Percentiles rank a stretch among this genome's conserved stretches.
These are phyloP conservation scores for Leptosomus discolor DNA, from an alignment of 2,113 vertebrate species.

Conservation along the genomic window DNA sequence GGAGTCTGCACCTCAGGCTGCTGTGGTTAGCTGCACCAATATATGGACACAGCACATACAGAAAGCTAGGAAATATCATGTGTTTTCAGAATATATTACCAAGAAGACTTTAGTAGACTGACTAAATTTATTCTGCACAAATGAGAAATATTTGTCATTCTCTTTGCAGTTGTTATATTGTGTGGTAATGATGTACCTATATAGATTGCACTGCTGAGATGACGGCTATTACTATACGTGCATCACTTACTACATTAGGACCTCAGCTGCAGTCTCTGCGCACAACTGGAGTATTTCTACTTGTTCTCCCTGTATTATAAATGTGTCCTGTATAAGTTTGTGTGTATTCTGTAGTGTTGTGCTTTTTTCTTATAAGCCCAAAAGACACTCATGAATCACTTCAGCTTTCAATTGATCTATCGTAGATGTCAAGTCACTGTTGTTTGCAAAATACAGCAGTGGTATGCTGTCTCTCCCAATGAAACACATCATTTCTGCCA, in stretches of 20 bases:
- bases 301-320: not conserved
- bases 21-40: not conserved
- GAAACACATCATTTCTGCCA: not conserved
- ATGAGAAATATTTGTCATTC: not conserved
- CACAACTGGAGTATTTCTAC: not conserved
- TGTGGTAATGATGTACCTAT: not conserved
- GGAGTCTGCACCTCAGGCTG: not conserved
- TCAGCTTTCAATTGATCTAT: not conserved
- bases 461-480: not conserved
- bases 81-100: not conserved
- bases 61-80: not conserved
- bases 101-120: not conserved
- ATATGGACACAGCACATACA: no score
- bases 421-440: not conserved
- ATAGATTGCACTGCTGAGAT: not conserved
- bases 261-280: not conserved
- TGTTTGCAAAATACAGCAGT: not conserved
- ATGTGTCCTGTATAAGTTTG: not conserved
- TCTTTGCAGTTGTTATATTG: not conserved
- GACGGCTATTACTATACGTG: not conserved
- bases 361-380: not conserved
- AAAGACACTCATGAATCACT: not conserved
- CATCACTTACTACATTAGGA: not conserved
- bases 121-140: not conserved
- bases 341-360: not conserved